Conservation (phyloP, 2,888 invertebrate species). For the Nymphalis polychloros region DNA sequence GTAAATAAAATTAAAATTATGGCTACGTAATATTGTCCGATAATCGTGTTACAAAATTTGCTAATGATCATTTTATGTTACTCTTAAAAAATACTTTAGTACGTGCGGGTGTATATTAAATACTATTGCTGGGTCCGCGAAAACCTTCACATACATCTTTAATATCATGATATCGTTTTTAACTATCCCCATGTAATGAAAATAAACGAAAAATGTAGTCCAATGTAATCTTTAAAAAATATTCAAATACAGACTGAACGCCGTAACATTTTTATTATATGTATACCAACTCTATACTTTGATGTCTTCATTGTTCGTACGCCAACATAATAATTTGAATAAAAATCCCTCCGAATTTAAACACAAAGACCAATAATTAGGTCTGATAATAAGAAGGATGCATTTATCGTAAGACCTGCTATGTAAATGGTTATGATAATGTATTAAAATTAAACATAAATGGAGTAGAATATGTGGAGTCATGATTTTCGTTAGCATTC, state of each 20-base stretch:
- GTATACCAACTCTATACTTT: slow-evolving; percentile 56
- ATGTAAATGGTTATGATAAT: slow-evolving; percentile 80
- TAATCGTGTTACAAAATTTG: slow-evolving; percentile 8
- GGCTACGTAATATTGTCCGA: slow-evolving; percentile 13
- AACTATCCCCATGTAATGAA: too few species aligned
- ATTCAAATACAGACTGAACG: neutral
- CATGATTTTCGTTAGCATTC: slow-evolving; percentile 64
- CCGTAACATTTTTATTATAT: slow-evolving; percentile 21
- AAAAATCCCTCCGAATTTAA: slow-evolving; percentile 65
- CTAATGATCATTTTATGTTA: slow-evolving; percentile 21
- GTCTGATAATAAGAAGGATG: slow-evolving; percentile 68
- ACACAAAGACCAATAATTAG: slow-evolving; percentile 80
- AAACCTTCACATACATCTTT: neutral
- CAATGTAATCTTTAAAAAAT: neutral
- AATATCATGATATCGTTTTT: too few species aligned
- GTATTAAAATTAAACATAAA: slow-evolving; percentile 69
- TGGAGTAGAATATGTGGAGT: slow-evolving; percentile 74
- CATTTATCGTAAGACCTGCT: slow-evolving; percentile 65
- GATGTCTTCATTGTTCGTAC: slow-evolving; percentile 53
- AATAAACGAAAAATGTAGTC: neutral
- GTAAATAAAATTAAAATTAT: slow-evolving; percentile 37
- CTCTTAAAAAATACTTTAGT: slow-evolving; percentile 20
- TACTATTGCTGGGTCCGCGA: neutral
- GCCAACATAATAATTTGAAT: slow-evolving; percentile 65
- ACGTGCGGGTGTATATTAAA: slow-evolving; percentile 9